Percentiles rank a stretch among this genome's conserved stretches.
Conservation (phyloP, 2,888 invertebrate genomes). For the Melanostoma scalare region DNA sequence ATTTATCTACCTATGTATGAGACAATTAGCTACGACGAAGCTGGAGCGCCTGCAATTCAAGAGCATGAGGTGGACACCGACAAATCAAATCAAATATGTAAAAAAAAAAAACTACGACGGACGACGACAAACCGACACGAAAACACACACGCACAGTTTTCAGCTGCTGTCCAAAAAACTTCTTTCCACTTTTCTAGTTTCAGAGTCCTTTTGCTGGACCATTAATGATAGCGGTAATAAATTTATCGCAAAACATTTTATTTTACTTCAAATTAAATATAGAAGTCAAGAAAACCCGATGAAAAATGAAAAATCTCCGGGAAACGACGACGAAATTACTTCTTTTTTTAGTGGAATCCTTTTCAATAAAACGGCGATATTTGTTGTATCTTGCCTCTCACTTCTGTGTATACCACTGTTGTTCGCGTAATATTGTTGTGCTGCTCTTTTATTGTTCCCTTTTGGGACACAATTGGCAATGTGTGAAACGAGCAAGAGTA, state of each 20-base stretch:
- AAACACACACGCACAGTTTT: constrained; percentile 42
- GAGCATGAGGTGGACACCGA: constrained; percentile 66
- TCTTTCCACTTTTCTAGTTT: constrained; percentile 28
- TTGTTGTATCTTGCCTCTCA: constrained; percentile 65
- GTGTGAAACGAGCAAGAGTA: constrained; percentile 39
- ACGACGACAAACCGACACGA: constrained; percentile 39
- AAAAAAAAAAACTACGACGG: constrained; percentile 33
- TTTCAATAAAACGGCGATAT: constrained; percentile 54
- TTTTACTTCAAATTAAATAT: constrained; percentile 18
- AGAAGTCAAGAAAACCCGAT: constrained; percentile 6
- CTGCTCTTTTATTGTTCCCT: constrained; percentile 63
- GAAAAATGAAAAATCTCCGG: constrained; percentile 36
- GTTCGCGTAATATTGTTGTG: constrained; percentile 10
- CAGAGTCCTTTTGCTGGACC: constrained; percentile 26
- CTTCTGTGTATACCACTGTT: constrained; percentile 34
- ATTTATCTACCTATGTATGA: constrained; percentile 39
- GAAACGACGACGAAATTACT: constrained; percentile 30
- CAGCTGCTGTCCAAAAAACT: constrained; percentile 2
- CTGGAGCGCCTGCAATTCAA: constrained; percentile 47
- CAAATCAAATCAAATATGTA: constrained; percentile 13
- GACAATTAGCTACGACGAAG: constrained; percentile 50
- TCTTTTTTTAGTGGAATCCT: constrained; percentile 50
- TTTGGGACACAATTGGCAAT: constrained; percentile 68
- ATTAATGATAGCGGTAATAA: constrained; percentile 13
- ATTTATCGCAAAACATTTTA: constrained; percentile 29